These are phyloP conservation scores for Rhabdomys pumilio DNA, from an alignment of 2,797 vertebrate genomes.

Conservation along the genomic window DNA sequence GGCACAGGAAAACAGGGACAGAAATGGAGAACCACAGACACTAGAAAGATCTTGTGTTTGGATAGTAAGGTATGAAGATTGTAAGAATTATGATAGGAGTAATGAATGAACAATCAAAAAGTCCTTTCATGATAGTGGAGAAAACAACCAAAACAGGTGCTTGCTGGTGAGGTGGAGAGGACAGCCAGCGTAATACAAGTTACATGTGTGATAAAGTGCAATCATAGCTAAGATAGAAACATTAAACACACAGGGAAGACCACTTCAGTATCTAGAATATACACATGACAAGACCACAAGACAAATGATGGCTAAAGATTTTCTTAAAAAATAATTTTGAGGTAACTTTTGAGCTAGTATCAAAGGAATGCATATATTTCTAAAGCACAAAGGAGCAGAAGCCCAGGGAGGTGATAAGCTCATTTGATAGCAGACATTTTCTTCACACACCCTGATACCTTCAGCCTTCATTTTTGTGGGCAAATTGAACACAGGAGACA, in stretches of 20 bases:
- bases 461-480: neutral
- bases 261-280: neutral
- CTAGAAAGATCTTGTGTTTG: neutral
- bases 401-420: neutral
- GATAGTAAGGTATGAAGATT: neutral
- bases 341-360: neutral
- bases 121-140: neutral
- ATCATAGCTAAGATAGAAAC: neutral
- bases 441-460: neutral
- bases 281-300: neutral
- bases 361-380: neutral
- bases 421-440: slow-evolving; percentile 2
- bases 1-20: neutral
- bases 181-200: neutral
- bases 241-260: neutral
- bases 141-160: neutral
- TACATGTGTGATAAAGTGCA: neutral
- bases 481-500: neutral
- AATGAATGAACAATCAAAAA: neutral
- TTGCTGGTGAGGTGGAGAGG: neutral
- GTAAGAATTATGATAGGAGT: neutral
- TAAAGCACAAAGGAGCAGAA: neutral
- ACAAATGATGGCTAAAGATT: neutral
- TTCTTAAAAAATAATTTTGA: slow-evolving; percentile 1
- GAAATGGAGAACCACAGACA: neutral